These are phyloP conservation scores for Corythaeola cristata DNA, from an alignment of 2,113 vertebrate genomes.

Conservation along the genomic window DNA sequence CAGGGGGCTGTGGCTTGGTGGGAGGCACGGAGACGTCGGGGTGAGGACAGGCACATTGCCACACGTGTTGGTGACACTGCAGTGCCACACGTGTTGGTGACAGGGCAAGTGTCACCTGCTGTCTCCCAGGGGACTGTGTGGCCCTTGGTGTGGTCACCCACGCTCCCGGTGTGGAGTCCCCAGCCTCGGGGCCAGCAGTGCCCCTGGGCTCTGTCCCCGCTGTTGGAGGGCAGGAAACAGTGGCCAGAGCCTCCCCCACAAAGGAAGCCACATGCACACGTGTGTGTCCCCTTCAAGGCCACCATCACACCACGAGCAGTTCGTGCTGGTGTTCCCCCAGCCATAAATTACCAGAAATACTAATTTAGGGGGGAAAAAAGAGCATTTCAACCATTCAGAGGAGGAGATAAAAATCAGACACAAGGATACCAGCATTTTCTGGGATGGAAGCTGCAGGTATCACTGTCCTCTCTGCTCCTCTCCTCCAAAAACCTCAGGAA, in stretches of 20 bases:
- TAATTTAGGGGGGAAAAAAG: not conserved
- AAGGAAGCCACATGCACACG: rapidly evolving
- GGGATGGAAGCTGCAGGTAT: not conserved
- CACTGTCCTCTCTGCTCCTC: not conserved
- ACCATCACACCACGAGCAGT: not conserved
- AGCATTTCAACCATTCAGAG: not conserved
- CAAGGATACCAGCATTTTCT: not conserved
- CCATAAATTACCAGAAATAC: not conserved
- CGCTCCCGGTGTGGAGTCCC: not conserved
- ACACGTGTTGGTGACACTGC: not conserved
- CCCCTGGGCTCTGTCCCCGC: not conserved
- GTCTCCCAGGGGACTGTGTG: slow-evolving; percentile 7
- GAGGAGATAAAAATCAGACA: not conserved
- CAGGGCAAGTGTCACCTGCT: slow-evolving; percentile 53
- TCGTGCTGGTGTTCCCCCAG: not conserved
- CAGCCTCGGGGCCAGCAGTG: rapidly evolving
- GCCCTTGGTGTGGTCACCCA: rapidly evolving
- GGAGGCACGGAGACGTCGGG: rapidly evolving
- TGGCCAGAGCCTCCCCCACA: not conserved
- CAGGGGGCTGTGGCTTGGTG: not conserved
- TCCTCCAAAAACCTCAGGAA: not conserved
- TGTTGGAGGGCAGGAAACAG: rapidly evolving
- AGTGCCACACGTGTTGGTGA: not conserved
- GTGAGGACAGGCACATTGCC: not conserved
- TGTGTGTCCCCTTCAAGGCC: not conserved